Percentiles rank a stretch among this genome's conserved stretches.
Conservation (phyloP, 1,140 invertebrate species). For the Planococcus citri region DNA sequence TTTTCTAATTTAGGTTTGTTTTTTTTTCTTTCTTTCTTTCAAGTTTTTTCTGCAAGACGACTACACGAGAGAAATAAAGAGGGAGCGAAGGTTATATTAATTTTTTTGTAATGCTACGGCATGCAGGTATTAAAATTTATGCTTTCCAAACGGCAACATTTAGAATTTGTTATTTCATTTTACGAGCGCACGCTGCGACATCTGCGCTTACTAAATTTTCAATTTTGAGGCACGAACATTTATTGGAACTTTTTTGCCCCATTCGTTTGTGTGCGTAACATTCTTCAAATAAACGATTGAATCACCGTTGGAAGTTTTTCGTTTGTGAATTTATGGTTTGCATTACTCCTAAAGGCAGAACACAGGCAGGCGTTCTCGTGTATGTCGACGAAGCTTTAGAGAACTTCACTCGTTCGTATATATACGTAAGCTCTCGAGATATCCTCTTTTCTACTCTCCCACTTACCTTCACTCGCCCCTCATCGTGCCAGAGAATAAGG, state of each 20-base stretch:
- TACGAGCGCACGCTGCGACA: constrained; percentile 4
- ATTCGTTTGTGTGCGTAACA: not conserved
- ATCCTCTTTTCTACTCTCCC: too few relatives aligned
- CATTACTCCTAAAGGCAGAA: too few relatives aligned
- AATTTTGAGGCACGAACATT: not conserved
- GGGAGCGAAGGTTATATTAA: not conserved
- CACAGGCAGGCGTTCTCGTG: too few relatives aligned
- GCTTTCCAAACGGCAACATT: not conserved
- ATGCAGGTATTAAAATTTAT: constrained; percentile 8
- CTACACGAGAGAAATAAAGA: not conserved
- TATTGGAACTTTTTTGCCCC: not conserved
- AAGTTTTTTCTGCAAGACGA: too few relatives aligned
- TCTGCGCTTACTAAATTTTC: not conserved
- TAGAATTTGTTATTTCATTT: constrained; percentile 2
- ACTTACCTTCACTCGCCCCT: too few relatives aligned
- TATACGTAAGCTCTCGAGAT: too few relatives aligned
- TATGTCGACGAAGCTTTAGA: too few relatives aligned
- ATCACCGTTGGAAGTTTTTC: not conserved
- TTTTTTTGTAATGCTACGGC: not conserved
- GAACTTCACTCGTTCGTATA: too few relatives aligned
- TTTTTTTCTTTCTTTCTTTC: too few relatives aligned
- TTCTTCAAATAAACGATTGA: not conserved
- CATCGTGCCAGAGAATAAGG: too few relatives aligned
- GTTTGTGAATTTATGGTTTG: not conserved
- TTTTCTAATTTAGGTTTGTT: not conserved